A percentile compares a stretch with the other conserved stretches of the same genome.
phyloP scores from a whole-genome alignment of 2,888 invertebrate genomes.

The Sylvicola cinctus region DNA sequence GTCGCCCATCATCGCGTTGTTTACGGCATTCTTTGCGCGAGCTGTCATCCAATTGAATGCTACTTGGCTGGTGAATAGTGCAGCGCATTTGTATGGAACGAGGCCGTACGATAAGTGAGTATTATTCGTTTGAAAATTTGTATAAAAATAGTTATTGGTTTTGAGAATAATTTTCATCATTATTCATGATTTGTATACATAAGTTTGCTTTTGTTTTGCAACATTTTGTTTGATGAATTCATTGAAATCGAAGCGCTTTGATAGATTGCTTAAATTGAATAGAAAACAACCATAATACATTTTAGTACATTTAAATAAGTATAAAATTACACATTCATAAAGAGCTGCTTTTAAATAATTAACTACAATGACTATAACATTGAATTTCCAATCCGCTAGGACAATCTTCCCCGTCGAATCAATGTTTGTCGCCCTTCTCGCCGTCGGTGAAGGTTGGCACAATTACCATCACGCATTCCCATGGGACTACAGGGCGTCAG shows the following conservation, averaged over 20 bases:
- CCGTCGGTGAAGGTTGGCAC: constrained; percentile 71
- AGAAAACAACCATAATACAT: no score
- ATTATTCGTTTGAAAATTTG: not conserved
- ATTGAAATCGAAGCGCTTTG: no score
- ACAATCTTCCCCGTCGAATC: constrained; percentile 55
- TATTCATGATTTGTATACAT: no score
- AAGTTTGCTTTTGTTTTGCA: no score
- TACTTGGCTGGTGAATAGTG: constrained; percentile 57
- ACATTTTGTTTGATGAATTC: no score
- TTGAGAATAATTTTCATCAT: no score
- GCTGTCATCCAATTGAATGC: constrained; percentile 37
- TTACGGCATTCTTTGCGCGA: constrained; percentile 33
- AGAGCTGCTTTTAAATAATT: no score
- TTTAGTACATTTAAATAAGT: no score
- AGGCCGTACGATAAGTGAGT: constrained; percentile 42
- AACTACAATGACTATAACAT: not conserved
- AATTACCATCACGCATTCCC: constrained; percentile 82
- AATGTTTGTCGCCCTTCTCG: constrained; percentile 39
- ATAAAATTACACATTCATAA: no score
- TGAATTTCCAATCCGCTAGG: constrained; percentile 19
- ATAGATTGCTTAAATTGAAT: no score
- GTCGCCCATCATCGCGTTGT: constrained; percentile 31
- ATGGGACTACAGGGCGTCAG: constrained; percentile 73
- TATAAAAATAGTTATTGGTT: not conserved
- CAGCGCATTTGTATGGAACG: constrained; percentile 46